These are phyloP conservation scores for Rhizomys pruinosus DNA, from an alignment of 2,113 vertebrate species.

Conservation along the genomic window DNA sequence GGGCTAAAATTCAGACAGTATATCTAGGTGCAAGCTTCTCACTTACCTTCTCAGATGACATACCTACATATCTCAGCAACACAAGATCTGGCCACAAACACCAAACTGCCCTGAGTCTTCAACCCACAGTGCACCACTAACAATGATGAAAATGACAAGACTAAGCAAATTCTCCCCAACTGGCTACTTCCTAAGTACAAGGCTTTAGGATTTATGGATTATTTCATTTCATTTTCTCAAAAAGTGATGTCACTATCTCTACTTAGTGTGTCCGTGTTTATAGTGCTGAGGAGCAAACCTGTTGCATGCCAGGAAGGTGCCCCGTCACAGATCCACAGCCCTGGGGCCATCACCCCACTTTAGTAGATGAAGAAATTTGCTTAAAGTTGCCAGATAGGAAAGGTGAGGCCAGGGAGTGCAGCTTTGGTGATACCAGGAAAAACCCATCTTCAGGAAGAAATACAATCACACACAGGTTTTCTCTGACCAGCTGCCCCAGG, in stretches of 20 bases:
- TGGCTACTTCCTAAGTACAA: not conserved
- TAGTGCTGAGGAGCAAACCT: not conserved
- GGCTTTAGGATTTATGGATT: not conserved
- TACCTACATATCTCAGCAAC: not conserved
- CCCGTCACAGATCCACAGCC: not conserved
- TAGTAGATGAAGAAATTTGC: not conserved
- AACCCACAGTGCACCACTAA: not conserved
- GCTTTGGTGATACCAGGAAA: not conserved
- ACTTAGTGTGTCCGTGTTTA: not conserved
- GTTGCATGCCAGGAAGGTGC: not conserved
- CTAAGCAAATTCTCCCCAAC: no score
- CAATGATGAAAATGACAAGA: not conserved
- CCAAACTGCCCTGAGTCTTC: not conserved
- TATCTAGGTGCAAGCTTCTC: rapidly evolving
- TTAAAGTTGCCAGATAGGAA: not conserved
- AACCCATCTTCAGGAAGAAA: not conserved
- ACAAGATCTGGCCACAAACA: rapidly evolving
- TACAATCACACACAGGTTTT: not conserved
- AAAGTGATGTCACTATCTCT: not conserved
- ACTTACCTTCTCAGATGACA: not conserved
- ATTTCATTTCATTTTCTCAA: not conserved
- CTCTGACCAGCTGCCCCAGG: not conserved
- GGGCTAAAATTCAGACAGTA: conserved; percentile 21
- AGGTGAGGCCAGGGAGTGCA: not conserved
- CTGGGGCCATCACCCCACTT: no score